phyloP scores from a whole-genome alignment of 2,797 vertebrate genomes.

The Synanceia verrucosa region DNA sequence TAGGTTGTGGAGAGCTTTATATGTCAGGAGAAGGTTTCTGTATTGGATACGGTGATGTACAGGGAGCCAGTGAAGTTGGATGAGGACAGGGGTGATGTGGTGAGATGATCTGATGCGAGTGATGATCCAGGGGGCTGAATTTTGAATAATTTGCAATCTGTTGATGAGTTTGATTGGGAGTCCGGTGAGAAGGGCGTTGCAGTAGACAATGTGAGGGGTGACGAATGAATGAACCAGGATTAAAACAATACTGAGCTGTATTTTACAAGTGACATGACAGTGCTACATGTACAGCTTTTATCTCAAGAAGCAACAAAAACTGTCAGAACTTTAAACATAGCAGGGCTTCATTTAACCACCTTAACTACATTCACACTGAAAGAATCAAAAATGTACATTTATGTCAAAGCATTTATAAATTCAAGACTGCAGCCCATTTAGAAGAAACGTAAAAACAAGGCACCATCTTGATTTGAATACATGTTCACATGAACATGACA shows the following conservation, averaged over 20 bases:
- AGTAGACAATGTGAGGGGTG: too few relatives aligned
- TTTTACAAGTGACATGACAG: slow-evolving; percentile 61
- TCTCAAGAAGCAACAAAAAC: slow-evolving; percentile 45
- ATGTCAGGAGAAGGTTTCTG: too few relatives aligned
- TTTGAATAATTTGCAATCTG: too few relatives aligned
- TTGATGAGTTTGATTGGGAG: too few relatives aligned
- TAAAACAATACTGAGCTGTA: slow-evolving; percentile 9
- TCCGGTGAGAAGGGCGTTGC: too few relatives aligned
- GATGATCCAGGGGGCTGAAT: too few relatives aligned
- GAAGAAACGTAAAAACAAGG: slow-evolving; percentile 66
- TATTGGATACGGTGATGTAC: too few relatives aligned
- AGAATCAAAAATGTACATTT: slow-evolving; percentile 26
- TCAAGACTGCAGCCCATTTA: slow-evolving; percentile 27
- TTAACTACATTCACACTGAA: slow-evolving; percentile 34
- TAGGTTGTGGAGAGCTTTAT: too few relatives aligned
- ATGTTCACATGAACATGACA: slow-evolving; percentile 18
- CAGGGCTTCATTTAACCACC: slow-evolving; percentile 26
- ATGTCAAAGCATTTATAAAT: slow-evolving; percentile 37
- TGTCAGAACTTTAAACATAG: slow-evolving; percentile 19
- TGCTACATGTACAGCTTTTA: slow-evolving; percentile 50
- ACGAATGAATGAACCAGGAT: too few relatives aligned
- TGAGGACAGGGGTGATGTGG: too few relatives aligned
- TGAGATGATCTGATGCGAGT: too few relatives aligned
- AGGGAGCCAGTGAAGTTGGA: too few relatives aligned
- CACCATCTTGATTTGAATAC: slow-evolving; percentile 66